These are phyloP conservation scores for Amphiprion percula DNA, from an alignment of 2,113 vertebrate species.

Conservation along the genomic window DNA sequence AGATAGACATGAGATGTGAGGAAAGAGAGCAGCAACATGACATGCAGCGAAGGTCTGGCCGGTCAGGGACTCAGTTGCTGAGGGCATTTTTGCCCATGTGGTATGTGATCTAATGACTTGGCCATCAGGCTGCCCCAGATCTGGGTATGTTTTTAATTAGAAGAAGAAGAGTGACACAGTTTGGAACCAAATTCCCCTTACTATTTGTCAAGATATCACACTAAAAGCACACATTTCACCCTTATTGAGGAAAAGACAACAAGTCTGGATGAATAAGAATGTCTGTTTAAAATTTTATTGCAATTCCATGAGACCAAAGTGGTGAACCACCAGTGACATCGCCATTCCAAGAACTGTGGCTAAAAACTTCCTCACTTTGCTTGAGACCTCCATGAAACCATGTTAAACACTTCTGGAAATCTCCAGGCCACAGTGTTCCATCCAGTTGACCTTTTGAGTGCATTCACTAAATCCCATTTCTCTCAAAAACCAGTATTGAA, in stretches of 20 bases:
- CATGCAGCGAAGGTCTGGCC: conserved; percentile 18
- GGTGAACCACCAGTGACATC: not conserved
- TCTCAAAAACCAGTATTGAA: not conserved
- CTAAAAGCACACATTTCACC: not conserved
- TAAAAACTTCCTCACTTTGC: not conserved
- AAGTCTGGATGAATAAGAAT: not conserved
- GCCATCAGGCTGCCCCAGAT: conserved; percentile 5
- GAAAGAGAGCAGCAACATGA: not conserved
- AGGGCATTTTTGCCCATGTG: conserved; percentile 15
- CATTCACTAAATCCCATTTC: not conserved
- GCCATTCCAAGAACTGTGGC: not conserved
- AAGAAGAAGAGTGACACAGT: too few species aligned
- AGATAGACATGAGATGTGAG: not conserved
- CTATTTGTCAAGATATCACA: not conserved
- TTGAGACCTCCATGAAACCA: too few species aligned
- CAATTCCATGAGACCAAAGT: not conserved
- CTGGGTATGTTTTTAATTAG: not conserved
- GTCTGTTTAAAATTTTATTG: not conserved
- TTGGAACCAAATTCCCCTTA: not conserved
- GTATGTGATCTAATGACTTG: not conserved
- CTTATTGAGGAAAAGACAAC: not conserved
- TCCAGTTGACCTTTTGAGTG: conserved; percentile 7
- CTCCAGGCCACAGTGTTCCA: not conserved
- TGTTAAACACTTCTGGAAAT: not conserved
- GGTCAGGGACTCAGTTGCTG: not conserved